phyloP scores from a whole-genome alignment of 2,888 invertebrate genomes.

The Sinopyrophorus schimmeli region DNA sequence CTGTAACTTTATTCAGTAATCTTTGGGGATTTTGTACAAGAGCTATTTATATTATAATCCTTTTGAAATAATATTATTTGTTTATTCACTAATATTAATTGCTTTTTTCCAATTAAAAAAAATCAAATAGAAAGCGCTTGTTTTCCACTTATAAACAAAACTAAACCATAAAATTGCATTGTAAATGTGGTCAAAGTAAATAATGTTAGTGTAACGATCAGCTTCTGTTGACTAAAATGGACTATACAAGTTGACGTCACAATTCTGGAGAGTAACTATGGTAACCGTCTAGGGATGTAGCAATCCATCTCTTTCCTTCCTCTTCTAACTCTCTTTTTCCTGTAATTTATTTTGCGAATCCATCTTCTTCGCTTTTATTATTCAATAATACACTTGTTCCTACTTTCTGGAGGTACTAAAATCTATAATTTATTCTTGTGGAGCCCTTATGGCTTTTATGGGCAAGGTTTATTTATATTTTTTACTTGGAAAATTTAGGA shows the following conservation, averaged over 20 bases:
- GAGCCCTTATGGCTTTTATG: too few relatives aligned
- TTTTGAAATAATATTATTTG: too few relatives aligned
- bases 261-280: constrained; percentile 50
- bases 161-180: constrained; percentile 30
- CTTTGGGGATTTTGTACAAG: too few relatives aligned
- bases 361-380: constrained; percentile 39
- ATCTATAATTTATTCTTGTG: constrained; percentile 51
- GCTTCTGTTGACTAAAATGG: constrained; percentile 38
- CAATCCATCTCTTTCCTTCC: constrained; percentile 50
- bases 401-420: constrained; percentile 41
- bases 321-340: constrained; percentile 43
- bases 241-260: constrained; percentile 49
- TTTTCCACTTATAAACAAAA: too few relatives aligned
- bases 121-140: too few relatives aligned
- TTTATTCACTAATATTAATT: too few relatives aligned
- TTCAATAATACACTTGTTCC: constrained; percentile 33
- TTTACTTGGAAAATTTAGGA: too few relatives aligned
- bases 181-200: constrained; percentile 28
- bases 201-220: constrained; percentile 31
- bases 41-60: too few relatives aligned
- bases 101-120: too few relatives aligned
- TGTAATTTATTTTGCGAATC: constrained; percentile 46
- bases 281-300: constrained; percentile 54
- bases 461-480: too few relatives aligned
- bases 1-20: too few relatives aligned